Conservation (phyloP, 2,888 invertebrate species). For the Drosophila aldrichi region DNA sequence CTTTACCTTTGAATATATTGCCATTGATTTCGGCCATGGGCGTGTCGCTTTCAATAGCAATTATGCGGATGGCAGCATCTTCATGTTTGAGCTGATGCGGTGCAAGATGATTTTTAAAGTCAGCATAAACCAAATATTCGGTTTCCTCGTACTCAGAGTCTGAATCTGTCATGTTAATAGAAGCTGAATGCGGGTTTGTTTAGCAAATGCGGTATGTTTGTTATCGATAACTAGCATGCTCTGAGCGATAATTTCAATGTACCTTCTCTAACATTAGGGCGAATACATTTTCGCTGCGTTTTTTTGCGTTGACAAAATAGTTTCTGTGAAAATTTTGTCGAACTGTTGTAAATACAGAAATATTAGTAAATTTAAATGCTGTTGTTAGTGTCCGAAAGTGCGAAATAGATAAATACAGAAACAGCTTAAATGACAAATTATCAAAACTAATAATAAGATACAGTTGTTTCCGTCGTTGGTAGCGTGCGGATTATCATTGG, state of each 20-base stretch:
- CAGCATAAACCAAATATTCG: conserved; percentile 83
- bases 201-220: not conserved
- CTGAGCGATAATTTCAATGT: conserved; percentile 19
- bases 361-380: conserved; percentile 20
- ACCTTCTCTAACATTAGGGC: conserved; percentile 50
- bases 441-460: conserved; percentile 3
- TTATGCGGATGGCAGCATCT: conserved; percentile 84
- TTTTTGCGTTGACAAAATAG: conserved; percentile 49
- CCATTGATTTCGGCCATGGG: conserved; percentile 90
- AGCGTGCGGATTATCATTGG: conserved; percentile 50
- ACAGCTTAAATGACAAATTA: conserved; percentile 1
- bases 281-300: conserved; percentile 61
- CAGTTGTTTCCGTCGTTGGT: conserved; percentile 18
- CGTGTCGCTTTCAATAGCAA: conserved; percentile 88
- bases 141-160: conserved; percentile 84
- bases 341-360: conserved; percentile 53
- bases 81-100: conserved; percentile 76
- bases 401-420: not conserved
- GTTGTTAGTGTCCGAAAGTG: conserved; percentile 7
- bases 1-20: conserved; percentile 87
- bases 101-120: conserved; percentile 83
- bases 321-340: conserved; percentile 62
- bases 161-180: conserved; percentile 74
- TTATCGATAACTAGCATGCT: conserved; percentile 35
- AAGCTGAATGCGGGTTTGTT: not conserved